A percentile compares a stretch with the other conserved stretches of the same genome.
phyloP scores from a whole-genome alignment of 2,888 invertebrate genomes.

The Amblyteles armatorius region DNA sequence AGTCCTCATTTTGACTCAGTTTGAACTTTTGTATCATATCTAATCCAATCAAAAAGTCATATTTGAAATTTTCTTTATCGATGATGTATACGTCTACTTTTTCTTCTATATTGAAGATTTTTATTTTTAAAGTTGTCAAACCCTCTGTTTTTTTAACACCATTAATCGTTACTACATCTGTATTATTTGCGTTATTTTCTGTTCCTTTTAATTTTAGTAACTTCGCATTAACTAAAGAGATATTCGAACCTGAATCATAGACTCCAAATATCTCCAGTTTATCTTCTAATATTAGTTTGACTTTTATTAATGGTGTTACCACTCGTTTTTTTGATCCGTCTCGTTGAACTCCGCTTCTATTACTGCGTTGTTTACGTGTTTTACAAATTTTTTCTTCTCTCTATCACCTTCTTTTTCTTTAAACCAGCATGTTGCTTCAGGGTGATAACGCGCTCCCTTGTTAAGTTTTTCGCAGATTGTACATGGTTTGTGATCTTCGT shows the following conservation, averaged over 20 bases:
- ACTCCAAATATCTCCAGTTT: conserved; percentile 57
- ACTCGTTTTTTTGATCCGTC: conserved; percentile 69
- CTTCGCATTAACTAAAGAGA: conserved; percentile 70
- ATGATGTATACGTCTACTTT: conserved; percentile 63
- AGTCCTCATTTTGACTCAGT: conserved; percentile 71
- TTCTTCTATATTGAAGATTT: conserved; percentile 67
- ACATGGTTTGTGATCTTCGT: conserved; percentile 52
- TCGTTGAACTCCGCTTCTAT: conserved; percentile 61
- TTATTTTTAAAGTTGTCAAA: conserved; percentile 67
- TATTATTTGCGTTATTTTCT: conserved; percentile 40
- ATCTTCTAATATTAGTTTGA: conserved; percentile 66
- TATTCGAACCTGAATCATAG: conserved; percentile 71
- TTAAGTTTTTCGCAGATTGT: conserved; percentile 57
- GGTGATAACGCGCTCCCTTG: conserved; percentile 63
- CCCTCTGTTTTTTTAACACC: conserved; percentile 69
- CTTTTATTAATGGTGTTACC: conserved; percentile 68
- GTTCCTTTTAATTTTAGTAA: conserved; percentile 62
- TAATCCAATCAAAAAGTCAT: conserved; percentile 72
- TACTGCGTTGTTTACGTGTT: conserved; percentile 65
- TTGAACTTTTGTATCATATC: conserved; percentile 73
- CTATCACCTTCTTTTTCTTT: conserved; percentile 57
- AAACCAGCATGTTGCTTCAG: conserved; percentile 67
- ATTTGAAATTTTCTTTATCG: conserved; percentile 71
- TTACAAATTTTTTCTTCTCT: conserved; percentile 39
- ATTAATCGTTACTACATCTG: conserved; percentile 69